Evolutionary conservation across 2,888 invertebrate genomes (phyloP), one percentile per base, ranked within the genome.

Genomic region (Gandaritis pyraliata): DNA sequence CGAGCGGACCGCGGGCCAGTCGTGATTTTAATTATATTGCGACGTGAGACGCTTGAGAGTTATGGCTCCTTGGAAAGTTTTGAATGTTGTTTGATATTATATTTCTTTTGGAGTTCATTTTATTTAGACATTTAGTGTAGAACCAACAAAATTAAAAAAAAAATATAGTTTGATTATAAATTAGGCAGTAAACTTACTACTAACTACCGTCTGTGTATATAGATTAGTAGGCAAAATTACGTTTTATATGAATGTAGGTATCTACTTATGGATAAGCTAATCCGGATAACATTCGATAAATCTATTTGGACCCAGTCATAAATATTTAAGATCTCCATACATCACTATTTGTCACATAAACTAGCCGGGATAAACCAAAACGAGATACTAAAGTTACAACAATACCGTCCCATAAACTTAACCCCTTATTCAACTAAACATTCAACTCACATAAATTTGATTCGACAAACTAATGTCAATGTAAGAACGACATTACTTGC

Each of bases 401-500:
- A 85, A 82, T 80, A 73, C 82, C 76, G 70, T 74, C 74, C 78
- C 83, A 82, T 86, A 90, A 88, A 88, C 83, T 90, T 86, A 89
- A 90, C 89, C 87, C 90, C 89, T 88, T 90, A 87, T 88, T 87
- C 88, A 87, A 90, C 87, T 87, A 84, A 87, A 90, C 85, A 90
- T 86, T 81, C 81, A 90, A 91, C 82, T 90, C 88, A 76, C 91
- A 92, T 92, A 91, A 91, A 91, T 91, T 87, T 86, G 85, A 85
- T 90, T 88, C 87, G 90, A 88, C 90, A 89, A 90, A 92, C 91
- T 91, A 90, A 91, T 91, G 91, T 88, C 90, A 90, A 89, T 89
- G 87, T 91, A 90, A 88, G 88, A 88, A 89, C 87, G 88, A 88
- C 86, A 89, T 91, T 90, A 85, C 82, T 83, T 77, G 80, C 81